These are phyloP conservation scores for Bombus sylvicola DNA, from an alignment of 1,140 invertebrate genomes.

Conservation along the genomic window DNA sequence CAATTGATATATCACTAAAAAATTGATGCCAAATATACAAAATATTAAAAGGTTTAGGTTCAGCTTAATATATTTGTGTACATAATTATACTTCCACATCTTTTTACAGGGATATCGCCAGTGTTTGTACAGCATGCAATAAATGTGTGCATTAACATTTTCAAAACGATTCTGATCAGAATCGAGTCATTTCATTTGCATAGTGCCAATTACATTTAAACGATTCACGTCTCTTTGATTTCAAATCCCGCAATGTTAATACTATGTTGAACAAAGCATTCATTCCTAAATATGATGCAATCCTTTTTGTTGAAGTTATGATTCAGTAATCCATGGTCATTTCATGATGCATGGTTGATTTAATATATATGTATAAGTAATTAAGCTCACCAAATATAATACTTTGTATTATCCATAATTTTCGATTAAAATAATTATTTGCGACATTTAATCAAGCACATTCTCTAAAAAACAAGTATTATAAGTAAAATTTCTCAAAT, in stretches of 20 bases:
- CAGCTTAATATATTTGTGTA: conserved; percentile 43
- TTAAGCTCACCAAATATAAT: conserved; percentile 49
- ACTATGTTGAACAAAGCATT: conserved; percentile 43
- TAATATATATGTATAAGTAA: conserved; percentile 57
- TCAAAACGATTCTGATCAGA: conserved; percentile 64
- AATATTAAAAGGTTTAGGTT: conserved; percentile 38
- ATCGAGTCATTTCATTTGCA: conserved; percentile 58
- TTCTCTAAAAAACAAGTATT: conserved; percentile 54
- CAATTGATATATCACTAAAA: not conserved
- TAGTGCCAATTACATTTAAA: conserved; percentile 59
- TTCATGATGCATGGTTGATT: conserved; percentile 69
- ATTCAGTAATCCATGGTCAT: conserved; percentile 58
- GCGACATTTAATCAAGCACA: conserved; percentile 65
- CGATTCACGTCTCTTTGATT: conserved; percentile 54
- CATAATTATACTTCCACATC: conserved; percentile 52
- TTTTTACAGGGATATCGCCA: conserved; percentile 57
- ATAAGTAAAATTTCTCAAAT: conserved; percentile 54
- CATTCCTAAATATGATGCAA: conserved; percentile 42
- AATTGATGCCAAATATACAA: conserved; percentile 16
- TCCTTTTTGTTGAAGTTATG: conserved; percentile 49
- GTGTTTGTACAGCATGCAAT: conserved; percentile 66
- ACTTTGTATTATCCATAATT: conserved; percentile 57
- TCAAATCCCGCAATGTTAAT: conserved; percentile 53
- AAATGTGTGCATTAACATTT: conserved; percentile 60
- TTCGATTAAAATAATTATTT: conserved; percentile 56